Conservation (phyloP, 2,113 vertebrate species). For the Sus scrofa region T2T-Sscrofa CM000812.6:2648501-2649000, state of each 20-base stretch:
- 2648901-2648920: not conserved
- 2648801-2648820: not conserved
- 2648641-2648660: not conserved
- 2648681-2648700: not conserved
- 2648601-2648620: not conserved
- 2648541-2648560: not conserved
- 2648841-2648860: not conserved
- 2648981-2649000: not conserved
- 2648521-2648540: not conserved
- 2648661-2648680: not conserved
- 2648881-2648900: fast-evolving
- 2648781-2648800: not conserved
- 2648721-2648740: not conserved
- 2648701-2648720: not conserved
- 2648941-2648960: not conserved
- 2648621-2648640: not conserved
- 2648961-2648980: not conserved
- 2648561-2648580: not conserved
- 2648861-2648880: not conserved
- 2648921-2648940: not conserved
- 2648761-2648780: not conserved
- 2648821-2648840: not conserved
- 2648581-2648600: fast-evolving
- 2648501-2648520: fast-evolving
- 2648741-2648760: not conserved